Conservation (phyloP, 1,140 invertebrate genomes). For the Sycophila sp. region DNA sequence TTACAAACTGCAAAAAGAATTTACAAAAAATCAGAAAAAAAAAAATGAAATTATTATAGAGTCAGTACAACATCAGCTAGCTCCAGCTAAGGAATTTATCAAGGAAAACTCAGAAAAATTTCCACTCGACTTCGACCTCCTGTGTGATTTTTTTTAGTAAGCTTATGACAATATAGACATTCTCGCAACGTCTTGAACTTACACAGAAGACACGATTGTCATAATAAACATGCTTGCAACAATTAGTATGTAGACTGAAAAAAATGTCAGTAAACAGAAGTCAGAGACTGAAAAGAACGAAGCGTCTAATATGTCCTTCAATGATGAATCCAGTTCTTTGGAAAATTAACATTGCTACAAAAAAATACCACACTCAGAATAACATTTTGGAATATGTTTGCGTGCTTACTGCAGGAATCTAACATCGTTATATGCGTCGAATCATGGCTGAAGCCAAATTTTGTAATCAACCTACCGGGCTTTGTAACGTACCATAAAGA, state of each 20-base stretch:
- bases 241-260: neutral
- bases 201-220: neutral
- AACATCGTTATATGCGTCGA: slow-evolving; percentile 14
- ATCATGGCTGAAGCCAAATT: neutral
- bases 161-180: neutral
- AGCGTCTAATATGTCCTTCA: neutral
- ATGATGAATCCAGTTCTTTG: neutral
- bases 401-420: neutral
- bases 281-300: neutral
- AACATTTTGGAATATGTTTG: neutral
- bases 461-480: neutral
- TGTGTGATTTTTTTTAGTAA: neutral
- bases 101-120: neutral
- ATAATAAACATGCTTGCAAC: neutral
- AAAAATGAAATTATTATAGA: neutral
- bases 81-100: neutral
- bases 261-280: neutral
- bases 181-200: neutral
- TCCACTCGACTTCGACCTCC: neutral
- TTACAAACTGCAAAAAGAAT: too few species aligned
- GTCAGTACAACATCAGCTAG: neutral
- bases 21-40: neutral
- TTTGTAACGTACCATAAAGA: neutral
- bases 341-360: neutral
- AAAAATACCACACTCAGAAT: neutral